These are phyloP conservation scores for Argya squamiceps DNA, from an alignment of 2,797 vertebrate species.

Conservation along the genomic window DNA sequence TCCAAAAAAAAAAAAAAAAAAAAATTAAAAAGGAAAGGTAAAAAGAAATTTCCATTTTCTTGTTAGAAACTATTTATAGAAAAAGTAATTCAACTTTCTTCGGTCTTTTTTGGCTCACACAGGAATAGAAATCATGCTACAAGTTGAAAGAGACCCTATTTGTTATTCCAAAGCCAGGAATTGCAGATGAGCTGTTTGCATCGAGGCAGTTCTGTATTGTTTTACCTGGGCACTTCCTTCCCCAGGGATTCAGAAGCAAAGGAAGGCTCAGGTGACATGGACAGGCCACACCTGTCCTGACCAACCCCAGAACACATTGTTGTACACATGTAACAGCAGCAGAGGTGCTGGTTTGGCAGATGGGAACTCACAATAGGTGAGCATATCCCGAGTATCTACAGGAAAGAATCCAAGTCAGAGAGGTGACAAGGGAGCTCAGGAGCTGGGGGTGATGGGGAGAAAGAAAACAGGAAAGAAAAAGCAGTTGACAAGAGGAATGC, in stretches of 20 bases:
- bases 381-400: accelerated
- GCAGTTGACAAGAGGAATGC: background rate
- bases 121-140: accelerated
- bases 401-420: background rate
- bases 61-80: background rate
- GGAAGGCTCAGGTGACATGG: accelerated
- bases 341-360: background rate
- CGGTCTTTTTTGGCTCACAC: background rate
- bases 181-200: background rate
- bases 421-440: background rate
- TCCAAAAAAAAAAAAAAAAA: too few relatives aligned
- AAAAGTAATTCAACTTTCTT: background rate
- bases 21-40: accelerated
- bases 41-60: background rate
- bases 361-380: background rate
- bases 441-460: background rate
- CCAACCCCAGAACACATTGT: accelerated
- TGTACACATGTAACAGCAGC: accelerated
- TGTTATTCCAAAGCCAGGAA: background rate
- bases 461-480: background rate
- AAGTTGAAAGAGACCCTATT: background rate
- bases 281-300: background rate
- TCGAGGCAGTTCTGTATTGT: background rate
- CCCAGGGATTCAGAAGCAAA: background rate
- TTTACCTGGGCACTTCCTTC: background rate